Evolutionary conservation across 2,888 invertebrate genomes (phyloP), one percentile per base, ranked within the genome.

Genomic region (Sphaeridia pumilis): DNA sequence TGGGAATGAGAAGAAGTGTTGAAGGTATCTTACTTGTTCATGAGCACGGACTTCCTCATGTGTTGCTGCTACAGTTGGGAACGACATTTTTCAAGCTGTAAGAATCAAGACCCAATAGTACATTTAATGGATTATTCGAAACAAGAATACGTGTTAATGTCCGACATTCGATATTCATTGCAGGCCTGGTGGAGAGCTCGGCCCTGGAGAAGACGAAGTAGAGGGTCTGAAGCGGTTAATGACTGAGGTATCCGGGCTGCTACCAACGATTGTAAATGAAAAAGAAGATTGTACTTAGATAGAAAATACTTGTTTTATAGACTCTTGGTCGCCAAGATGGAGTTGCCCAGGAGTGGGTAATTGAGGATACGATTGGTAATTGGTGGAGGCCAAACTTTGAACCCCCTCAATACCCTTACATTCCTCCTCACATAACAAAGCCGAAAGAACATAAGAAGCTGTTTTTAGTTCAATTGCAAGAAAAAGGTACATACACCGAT

Each of bases 331-430:
- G 95, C 66, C 90, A 95, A 69, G 97, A 98, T 70, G 93, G 92
- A 12, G 86, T 92, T 14, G 87, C 89, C 65, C 93, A 94, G 70
- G 95, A 99, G 66, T 99, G 98, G 98, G 80, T 88, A 14, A 84
- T 98, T 56, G 97, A 94, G 72, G 93, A 95, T 68, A 83, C 83
- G 14, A 83, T 88, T 67, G 90, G 89, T n/a, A 98, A 97, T 73
- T 99, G 98, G 98, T 99, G 97, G 97, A 77, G 98, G 57, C 98
- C 98, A 0, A 98, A 99, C 75, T 99, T 99, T 73, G 98, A 99
- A 74, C 97, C 98, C 21, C 97, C 98, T 1, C 94, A 97, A 70
- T 99, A 98, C 74, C 98, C 98, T 0, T 99, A 99, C 77, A 85
- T 98, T 67, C 97, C 98, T 5, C 94, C 98, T 0, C 98, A 99